phyloP scores from a whole-genome alignment of 35 echinoderm and acorn worm species.

The Apostichopus parvimensis region DNA sequence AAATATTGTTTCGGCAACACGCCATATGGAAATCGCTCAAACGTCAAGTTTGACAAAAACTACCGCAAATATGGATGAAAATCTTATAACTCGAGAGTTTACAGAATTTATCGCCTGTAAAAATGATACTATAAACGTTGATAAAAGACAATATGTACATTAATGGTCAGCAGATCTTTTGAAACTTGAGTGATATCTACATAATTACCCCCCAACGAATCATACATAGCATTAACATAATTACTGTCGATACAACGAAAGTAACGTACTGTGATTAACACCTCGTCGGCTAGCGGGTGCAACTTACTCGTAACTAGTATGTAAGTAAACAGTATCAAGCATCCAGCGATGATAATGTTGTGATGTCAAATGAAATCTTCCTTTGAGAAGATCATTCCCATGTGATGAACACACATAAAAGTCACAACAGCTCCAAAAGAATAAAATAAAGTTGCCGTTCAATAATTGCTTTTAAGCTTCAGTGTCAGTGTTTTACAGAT shows the following conservation, averaged over 20 bases:
- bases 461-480: too few relatives aligned
- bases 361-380: too few relatives aligned
- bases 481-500: too few relatives aligned
- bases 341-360: too few relatives aligned
- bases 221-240: slow-evolving; percentile 9
- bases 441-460: too few relatives aligned
- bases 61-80: background rate
- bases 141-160: background rate
- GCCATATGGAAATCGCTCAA: background rate
- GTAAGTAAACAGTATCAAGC: too few relatives aligned
- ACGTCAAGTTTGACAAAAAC: background rate
- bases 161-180: background rate
- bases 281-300: too few relatives aligned
- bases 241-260: background rate
- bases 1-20: background rate
- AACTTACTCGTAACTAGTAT: too few relatives aligned
- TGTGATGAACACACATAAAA: too few relatives aligned
- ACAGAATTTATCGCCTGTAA: background rate
- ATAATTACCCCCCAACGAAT: background rate
- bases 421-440: too few relatives aligned
- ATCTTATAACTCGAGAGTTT: background rate
- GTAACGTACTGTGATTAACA: background rate
- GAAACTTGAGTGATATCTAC: background rate
- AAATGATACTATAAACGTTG: background rate
- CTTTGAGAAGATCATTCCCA: too few relatives aligned